Evolutionary conservation across 1,140 invertebrate genomes (phyloP), one percentile per base, ranked within the genome.

Genomic region (Sycophaga agraensis): DNA sequence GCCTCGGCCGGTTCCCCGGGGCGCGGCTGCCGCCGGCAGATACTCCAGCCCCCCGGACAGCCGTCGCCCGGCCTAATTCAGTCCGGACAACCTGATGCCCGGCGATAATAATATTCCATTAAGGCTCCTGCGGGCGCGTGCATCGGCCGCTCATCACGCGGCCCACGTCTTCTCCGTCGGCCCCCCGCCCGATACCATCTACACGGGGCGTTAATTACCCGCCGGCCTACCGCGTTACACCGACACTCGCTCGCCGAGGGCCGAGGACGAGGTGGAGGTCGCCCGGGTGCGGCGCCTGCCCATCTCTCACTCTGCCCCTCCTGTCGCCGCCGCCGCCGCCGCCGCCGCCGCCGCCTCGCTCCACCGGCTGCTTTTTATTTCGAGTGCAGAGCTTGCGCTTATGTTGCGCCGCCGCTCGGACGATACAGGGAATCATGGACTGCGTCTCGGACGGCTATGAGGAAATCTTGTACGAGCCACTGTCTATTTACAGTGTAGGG

Each of bases 31-130:
- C 35, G 24, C 24, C 48, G 58, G 35, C 37, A 51, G 37, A 53
- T 48, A 62, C 59, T n/a, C n/a, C n/a, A 56, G 55, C 40, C 35
- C 45, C 26, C 34, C 51, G 45, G 21, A 31, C 16, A n/a, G 34
- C n/a, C 1, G 61, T 60, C 43, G 64, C 68, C 63, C 26, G 28
- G 28, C 28, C 71, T 73, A 75, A 74, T 74, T 77, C 71, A 73
- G 74, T 71, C 70, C 70, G 68, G 69, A 73, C 74, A 71, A 75
- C 72, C 74, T 68, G 74, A 78, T 78, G 72, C 73, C 70, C 73
- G 74, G 73, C 75, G 78, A 79, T 80, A 80, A 80, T 80, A 79
- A 80, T 80, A 80, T 79, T 79, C 76, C 77, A 80, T 80, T 58
- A 63, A 50, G 54, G 68, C 60, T 64, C 63, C 70, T n/a, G 71